Evolutionary conservation across 1,140 invertebrate species (phyloP), one percentile per base, ranked within the genome.

Genomic region (Ephestia elutella): DNA sequence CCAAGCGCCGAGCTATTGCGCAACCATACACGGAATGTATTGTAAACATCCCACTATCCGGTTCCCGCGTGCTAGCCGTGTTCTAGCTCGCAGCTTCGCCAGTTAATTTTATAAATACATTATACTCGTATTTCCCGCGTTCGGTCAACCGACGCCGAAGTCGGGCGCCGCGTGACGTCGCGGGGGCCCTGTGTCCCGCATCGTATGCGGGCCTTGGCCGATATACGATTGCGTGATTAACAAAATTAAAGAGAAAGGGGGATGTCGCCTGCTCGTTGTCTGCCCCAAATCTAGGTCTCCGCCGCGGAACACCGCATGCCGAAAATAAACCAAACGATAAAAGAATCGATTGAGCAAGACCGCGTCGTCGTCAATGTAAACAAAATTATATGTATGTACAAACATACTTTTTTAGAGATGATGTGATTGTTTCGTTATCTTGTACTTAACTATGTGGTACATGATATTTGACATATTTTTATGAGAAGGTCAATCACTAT

Each of bases 11-110:
- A 21, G 57, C 10, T 49, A 21, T 71, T 73, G 65, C 71, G 71
- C 62, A 73, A 73, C 66, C 35, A 57, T 59, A 66, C 60, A 65
- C 56, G 69, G 69, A 71, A 76, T 76, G 74, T 76, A 70, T 67
- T 70, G 67, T 76, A 76, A 76, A 76, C 69, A 73, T 56, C 56
- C 58, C 62, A 64, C 63, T 59, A 65, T 59, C 58, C 62, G 59
- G 62, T 65, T 62, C 57, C 62, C 66, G 66, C 65, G 57, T 44
- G 38, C 38, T 44, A 15, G 38, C 13, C 13, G 25, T 55, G 48
- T 48, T 61, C 59, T 35, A 32, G 35, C n/a, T 18, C 54, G 10
- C 20, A 48, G 5, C 48, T 61, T 30, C 5, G 38, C 13, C 38
- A 10, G 38, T 15, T 44, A 15, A 44, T 44, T 44, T 44, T 44